Evolutionary conservation across 2,888 invertebrate genomes (phyloP), one percentile per base, ranked within the genome.

Genomic region (Mylabris sibirica): DNA sequence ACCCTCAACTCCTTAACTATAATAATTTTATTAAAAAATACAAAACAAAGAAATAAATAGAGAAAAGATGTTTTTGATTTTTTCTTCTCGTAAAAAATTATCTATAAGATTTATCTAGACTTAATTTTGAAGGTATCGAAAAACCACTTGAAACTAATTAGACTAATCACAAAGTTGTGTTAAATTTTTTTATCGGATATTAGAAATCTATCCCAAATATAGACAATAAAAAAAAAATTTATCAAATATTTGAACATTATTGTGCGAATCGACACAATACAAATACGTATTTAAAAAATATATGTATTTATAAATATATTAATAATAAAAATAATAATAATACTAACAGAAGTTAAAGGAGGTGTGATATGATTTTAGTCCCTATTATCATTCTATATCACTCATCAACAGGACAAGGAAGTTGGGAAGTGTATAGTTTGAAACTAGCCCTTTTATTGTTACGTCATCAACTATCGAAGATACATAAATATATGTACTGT

Each of bases 391-490:
- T 44, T 44, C 44, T 17, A 44, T 65, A 69, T 69, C 67, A 71
- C 53, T 71, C 30, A 68, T 71, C 71, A 71, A 66, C 66, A 66
- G 65, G 68, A 61, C 64, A 63, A 68, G 66, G 71, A 68, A 67
- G 69, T 69, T 66, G 60, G 60, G 66, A 63, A 66, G 59, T 26
- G 57, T 49, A 59, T 53, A 67, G 70, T 60, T 67, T 61, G 64
- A 65, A 73, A 73, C 73, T 73, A 71, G 67, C 44, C 71, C 73
- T 71, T 72, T 66, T 71, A 71, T 67, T 60, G 66, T 68, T 72
- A 70, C 67, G 67, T 69, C 65, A 68, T 60, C 63, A 65, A 74
- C 64, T 72, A 71, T 70, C 68, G 71, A 76, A 77, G 74, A 74
- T 71, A 75, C 72, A 74, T 67, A 30, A 6, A 30, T 30, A 30